A percentile compares a stretch with the other conserved stretches of the same genome.
Evolutionary conservation across 2,797 vertebrate genomes (phyloP).

Genomic region (Ceyx erithaca): DNA sequence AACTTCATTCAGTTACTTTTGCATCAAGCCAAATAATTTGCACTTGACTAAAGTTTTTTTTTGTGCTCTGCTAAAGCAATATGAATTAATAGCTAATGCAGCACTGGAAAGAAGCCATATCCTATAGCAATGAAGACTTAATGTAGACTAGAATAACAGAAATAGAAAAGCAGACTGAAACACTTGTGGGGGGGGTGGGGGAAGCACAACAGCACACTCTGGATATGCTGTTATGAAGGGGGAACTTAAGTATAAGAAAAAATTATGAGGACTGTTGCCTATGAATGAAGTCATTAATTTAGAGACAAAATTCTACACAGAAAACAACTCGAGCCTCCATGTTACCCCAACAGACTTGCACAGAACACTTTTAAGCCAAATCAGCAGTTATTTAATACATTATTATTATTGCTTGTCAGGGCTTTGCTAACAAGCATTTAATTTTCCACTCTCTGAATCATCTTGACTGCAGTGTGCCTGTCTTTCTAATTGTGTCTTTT

Average conservation of each 20-base stretch:
- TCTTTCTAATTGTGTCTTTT: slow-evolving; percentile 57
- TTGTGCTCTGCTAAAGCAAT: neutral
- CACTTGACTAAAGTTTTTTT: neutral
- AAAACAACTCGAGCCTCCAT: neutral
- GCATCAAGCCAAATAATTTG: neutral
- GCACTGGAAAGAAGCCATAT: neutral
- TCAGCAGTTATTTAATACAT: slow-evolving; percentile 28
- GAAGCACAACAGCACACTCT: neutral
- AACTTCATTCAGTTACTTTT: neutral
- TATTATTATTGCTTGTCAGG: slow-evolving; percentile 23
- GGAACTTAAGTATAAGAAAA: neutral
- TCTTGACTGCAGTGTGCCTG: slow-evolving; percentile 31
- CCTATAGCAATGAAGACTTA: neutral
- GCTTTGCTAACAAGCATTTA: slow-evolving; percentile 44
- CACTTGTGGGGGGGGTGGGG: neutral
- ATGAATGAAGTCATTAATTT: neutral
- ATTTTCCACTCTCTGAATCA: slow-evolving; percentile 46
- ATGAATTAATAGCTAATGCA: neutral
- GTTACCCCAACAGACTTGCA: neutral
- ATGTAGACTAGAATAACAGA: neutral
- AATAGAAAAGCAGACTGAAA: neutral
- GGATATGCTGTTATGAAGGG: fast-evolving
- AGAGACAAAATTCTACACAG: neutral
- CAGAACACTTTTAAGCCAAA: slow-evolving; percentile 36
- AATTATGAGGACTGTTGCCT: neutral